Conservation (phyloP, 2,797 vertebrate genomes). For the Typhlichthys eigenmanni region DNA sequence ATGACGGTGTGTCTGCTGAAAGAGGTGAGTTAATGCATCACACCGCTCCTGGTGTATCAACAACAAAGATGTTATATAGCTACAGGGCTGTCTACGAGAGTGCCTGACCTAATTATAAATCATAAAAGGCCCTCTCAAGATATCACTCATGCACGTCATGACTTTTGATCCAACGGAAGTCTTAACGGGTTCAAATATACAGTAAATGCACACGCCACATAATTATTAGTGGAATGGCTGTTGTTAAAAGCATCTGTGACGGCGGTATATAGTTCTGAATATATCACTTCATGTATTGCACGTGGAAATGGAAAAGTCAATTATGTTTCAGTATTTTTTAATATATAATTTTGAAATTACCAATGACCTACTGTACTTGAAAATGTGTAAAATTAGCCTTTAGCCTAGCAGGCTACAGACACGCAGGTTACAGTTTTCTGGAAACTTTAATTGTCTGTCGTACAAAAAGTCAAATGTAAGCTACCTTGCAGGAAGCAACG, state of each 20-base stretch:
- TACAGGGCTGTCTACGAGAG: conserved; percentile 44
- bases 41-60: conserved; percentile 48
- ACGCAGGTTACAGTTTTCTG: no score
- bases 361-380: no score
- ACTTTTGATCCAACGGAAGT: conserved; percentile 6
- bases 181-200: conserved; percentile 17
- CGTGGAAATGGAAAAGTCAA: no score
- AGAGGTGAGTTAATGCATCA: conserved; percentile 70
- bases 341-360: no score
- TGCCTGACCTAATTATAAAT: conserved; percentile 52
- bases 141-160: conserved; percentile 35
- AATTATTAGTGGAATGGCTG: conserved; percentile 31
- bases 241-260: conserved; percentile 42
- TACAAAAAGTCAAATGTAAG: no score
- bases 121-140: conserved; percentile 43
- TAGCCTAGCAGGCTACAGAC: no score
- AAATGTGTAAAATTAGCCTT: no score
- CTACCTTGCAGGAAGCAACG: no score
- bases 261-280: no score
- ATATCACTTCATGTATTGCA: background rate
- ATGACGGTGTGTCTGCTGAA: conserved; percentile 50
- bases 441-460: no score
- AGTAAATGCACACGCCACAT: conserved; percentile 32
- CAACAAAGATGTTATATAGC: conserved; percentile 52
- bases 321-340: no score